A percentile compares a stretch with the other conserved stretches of the same genome.
These are phyloP conservation scores for Orycteropus afer DNA, from an alignment of 2,113 vertebrate species.

Conservation along the genomic window DNA sequence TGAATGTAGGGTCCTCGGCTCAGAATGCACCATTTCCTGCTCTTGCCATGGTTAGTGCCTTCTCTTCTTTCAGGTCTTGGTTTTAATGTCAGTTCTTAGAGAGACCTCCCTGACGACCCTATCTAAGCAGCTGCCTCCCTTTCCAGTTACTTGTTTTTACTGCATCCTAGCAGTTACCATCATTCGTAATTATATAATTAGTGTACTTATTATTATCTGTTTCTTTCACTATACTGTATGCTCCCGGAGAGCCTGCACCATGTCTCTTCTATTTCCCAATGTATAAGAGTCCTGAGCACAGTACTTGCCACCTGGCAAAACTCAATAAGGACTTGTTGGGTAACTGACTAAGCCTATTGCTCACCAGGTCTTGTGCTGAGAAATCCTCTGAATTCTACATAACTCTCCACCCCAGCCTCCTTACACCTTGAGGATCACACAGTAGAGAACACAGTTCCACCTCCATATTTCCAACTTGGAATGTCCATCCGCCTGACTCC, in stretches of 20 bases:
- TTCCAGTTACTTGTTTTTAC: background rate
- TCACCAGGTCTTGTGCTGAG: background rate
- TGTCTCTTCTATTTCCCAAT: background rate
- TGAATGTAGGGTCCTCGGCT: background rate
- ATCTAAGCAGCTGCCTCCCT: background rate
- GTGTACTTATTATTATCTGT: background rate
- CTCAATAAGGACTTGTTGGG: background rate
- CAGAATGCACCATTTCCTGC: no score
- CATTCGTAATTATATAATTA: no score
- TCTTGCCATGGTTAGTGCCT: background rate
- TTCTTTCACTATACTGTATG: background rate
- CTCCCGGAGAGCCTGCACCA: background rate
- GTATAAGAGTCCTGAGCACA: background rate
- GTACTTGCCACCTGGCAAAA: background rate
- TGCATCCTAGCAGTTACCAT: background rate
- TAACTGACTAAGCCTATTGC: background rate
- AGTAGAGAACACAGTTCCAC: rapidly evolving
- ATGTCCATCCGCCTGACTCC: background rate
- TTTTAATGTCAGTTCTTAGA: background rate
- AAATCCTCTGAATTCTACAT: background rate
- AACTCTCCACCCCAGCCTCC: background rate
- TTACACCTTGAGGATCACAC: rapidly evolving
- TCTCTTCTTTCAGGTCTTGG: background rate
- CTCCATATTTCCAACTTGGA: rapidly evolving
- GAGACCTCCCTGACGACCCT: background rate